Conservation (phyloP, 2,113 vertebrate genomes). For the Solea solea region DNA sequence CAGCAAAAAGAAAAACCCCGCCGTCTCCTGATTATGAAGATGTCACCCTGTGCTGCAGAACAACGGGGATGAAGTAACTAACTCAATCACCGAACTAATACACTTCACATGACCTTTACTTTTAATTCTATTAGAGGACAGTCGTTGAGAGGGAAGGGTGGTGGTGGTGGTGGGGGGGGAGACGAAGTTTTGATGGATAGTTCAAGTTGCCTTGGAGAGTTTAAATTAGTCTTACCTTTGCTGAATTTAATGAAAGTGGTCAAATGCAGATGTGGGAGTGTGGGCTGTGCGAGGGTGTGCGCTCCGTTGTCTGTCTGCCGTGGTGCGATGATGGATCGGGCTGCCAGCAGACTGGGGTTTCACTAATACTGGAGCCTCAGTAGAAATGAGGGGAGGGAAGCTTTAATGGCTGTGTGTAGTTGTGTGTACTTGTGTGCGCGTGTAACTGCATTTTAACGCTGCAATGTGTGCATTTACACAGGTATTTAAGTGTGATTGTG, state of each 20-base stretch:
- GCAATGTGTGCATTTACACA: slow-evolving; percentile 34
- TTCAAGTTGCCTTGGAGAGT: slow-evolving; percentile 54
- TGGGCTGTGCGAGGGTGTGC: slow-evolving; percentile 57
- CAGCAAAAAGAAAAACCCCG: background rate
- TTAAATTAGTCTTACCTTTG: slow-evolving; percentile 67
- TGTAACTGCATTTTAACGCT: slow-evolving; percentile 18
- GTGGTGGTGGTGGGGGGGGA: too few species aligned
- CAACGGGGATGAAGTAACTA: slow-evolving; percentile 36
- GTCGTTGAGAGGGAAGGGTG: slow-evolving; percentile 4
- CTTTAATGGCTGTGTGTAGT: slow-evolving; percentile 44
- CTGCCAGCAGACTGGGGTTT: slow-evolving; percentile 67
- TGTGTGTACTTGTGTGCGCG: slow-evolving; percentile 31
- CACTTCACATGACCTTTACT: slow-evolving; percentile 61
- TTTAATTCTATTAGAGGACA: slow-evolving; percentile 66
- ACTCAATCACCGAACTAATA: slow-evolving; percentile 58
- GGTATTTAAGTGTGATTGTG: slow-evolving; percentile 4
- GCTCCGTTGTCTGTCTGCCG: slow-evolving; percentile 55
- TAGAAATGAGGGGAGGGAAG: slow-evolving; percentile 50
- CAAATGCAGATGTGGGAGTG: slow-evolving; percentile 68
- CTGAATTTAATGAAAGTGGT: slow-evolving; percentile 75
- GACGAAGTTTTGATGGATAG: slow-evolving; percentile 63
- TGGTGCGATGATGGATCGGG: slow-evolving; percentile 72
- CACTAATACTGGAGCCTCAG: slow-evolving; percentile 64
- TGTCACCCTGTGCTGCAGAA: slow-evolving; percentile 16
- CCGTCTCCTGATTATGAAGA: background rate